These are phyloP conservation scores for Drosophila flavopinicola DNA, from an alignment of 2,888 invertebrate genomes.

Conservation along the genomic window DNA sequence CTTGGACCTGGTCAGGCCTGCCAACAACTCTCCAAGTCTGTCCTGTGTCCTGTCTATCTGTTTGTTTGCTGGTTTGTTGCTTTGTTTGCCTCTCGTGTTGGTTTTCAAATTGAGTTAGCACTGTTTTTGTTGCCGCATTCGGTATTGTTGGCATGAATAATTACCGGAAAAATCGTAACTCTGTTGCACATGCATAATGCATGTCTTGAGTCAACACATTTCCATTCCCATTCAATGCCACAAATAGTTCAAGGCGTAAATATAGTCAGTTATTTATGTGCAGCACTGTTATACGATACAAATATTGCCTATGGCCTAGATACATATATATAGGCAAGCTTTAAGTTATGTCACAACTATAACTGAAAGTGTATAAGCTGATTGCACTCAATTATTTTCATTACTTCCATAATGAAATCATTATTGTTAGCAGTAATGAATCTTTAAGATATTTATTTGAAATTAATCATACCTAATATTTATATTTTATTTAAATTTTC, in stretches of 20 bases:
- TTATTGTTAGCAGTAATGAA: no score
- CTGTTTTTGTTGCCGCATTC: conserved; percentile 39
- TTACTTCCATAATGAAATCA: no score
- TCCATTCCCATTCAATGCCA: conserved; percentile 2
- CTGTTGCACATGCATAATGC: conserved; percentile 43
- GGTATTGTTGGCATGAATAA: conserved; percentile 59
- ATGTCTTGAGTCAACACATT: conserved; percentile 40
- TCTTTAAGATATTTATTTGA: no score
- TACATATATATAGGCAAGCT: neutral
- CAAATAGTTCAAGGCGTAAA: conserved; percentile 11
- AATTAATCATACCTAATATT: no score
- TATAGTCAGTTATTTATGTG: neutral
- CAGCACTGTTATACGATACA: neutral
- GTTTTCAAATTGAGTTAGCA: conserved; percentile 57
- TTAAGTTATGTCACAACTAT: neutral
- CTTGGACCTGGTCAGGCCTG: conserved; percentile 3
- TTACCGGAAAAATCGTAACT: conserved; percentile 63
- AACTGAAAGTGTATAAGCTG: neutral
- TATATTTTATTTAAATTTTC: no score
- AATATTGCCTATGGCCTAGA: no score
- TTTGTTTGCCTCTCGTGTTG: conserved; percentile 52
- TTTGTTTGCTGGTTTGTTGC: conserved; percentile 18
- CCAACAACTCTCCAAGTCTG: conserved; percentile 8
- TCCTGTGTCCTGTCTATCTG: neutral
- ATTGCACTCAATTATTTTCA: neutral